phyloP scores from a whole-genome alignment of 2,797 vertebrate species.

The Staurois parvus region DNA sequence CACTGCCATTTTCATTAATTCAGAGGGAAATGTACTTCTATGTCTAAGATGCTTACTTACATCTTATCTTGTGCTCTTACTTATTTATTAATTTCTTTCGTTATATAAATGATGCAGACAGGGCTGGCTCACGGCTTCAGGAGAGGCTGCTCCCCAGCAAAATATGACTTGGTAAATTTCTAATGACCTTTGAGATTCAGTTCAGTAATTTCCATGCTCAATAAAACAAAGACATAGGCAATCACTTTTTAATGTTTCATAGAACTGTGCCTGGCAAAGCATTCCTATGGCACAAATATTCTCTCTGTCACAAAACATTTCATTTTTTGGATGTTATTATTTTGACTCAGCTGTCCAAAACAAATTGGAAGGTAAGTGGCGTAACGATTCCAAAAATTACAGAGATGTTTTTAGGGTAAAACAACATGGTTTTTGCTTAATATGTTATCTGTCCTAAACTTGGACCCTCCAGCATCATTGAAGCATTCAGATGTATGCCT shows the following conservation, averaged over 20 bases:
- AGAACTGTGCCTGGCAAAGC: constrained; percentile 64
- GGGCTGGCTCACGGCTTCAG: constrained; percentile 56
- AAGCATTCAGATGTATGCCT: not conserved
- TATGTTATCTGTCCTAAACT: too few relatives aligned
- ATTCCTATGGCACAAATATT: constrained; percentile 50
- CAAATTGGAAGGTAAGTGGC: constrained; percentile 7
- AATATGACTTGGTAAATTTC: constrained; percentile 58
- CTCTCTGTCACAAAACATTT: constrained; percentile 59
- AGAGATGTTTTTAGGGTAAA: too few relatives aligned
- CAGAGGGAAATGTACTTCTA: constrained; percentile 64
- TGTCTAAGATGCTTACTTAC: constrained; percentile 65
- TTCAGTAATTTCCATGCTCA: constrained; percentile 66
- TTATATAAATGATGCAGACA: constrained; percentile 57
- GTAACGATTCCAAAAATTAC: not conserved
- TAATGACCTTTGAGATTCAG: constrained; percentile 56
- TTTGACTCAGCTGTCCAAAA: constrained; percentile 4
- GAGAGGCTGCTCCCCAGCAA: constrained; percentile 56
- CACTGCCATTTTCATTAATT: constrained; percentile 38
- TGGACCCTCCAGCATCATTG: not conserved
- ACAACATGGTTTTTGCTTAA: too few relatives aligned
- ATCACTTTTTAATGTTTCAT: constrained; percentile 66
- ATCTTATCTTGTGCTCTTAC: constrained; percentile 59
- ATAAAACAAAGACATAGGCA: constrained; percentile 65
- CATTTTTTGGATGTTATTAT: constrained; percentile 20
- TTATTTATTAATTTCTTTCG: constrained; percentile 66